These are phyloP conservation scores for Urophycis tenuis DNA, from an alignment of 2,797 vertebrate species.

Conservation along the genomic window DNA sequence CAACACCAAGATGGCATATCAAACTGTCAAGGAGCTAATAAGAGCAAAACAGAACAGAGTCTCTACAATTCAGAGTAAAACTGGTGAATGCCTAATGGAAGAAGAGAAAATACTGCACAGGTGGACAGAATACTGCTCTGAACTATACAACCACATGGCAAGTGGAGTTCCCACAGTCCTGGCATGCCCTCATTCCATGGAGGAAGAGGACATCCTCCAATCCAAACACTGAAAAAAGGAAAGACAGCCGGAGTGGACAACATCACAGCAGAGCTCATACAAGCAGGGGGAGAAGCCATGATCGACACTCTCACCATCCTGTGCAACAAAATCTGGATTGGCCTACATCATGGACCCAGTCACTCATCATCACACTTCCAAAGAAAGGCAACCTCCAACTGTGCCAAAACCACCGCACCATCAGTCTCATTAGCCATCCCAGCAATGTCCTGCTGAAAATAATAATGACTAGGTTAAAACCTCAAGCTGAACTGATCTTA, in stretches of 20 bases:
- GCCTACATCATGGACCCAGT: not conserved
- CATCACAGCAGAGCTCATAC: not conserved
- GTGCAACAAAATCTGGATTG: conserved; percentile 3
- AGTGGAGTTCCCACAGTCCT: not conserved
- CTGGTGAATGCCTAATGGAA: not conserved
- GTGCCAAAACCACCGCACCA: not conserved
- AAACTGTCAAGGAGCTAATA: not conserved
- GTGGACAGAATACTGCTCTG: not conserved
- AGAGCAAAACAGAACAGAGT: not conserved
- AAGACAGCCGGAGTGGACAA: not conserved
- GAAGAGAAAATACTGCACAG: not conserved
- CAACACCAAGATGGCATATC: not conserved
- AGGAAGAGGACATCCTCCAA: not conserved
- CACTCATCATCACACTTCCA: conserved; percentile 4
- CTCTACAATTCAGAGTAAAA: not conserved
- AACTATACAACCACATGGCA: not conserved
- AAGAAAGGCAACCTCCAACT: conserved; percentile 1
- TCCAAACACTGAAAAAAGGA: not conserved
- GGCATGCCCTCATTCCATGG: not conserved
- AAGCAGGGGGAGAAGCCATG: not conserved
- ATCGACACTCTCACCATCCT: not conserved
- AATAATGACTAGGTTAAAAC: not conserved
- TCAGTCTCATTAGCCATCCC: not conserved
- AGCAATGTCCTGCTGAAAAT: conserved; percentile 3
- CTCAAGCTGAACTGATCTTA: conserved; percentile 1